Evolutionary conservation across 2,888 invertebrate species (phyloP).

Genomic region (Geotrupes spiniger): DNA sequence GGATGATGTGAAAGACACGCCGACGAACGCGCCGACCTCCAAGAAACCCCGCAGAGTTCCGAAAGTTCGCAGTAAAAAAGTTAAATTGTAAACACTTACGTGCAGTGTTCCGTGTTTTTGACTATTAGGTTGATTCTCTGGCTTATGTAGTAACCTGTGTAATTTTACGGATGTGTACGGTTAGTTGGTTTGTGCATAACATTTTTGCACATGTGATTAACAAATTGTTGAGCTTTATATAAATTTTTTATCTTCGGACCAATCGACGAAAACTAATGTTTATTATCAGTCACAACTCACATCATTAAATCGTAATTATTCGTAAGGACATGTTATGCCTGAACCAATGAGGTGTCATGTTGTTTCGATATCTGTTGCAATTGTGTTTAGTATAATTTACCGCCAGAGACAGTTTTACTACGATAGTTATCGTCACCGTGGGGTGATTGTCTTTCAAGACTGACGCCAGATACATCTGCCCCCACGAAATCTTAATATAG

Average conservation of each 20-base stretch:
- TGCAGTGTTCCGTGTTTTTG: slow-evolving; percentile 19
- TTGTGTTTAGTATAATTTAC: slow-evolving; percentile 8
- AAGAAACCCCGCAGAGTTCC: slow-evolving; percentile 39
- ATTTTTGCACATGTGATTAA: neutral
- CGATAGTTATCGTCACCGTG: slow-evolving; percentile 20
- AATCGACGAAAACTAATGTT: slow-evolving; percentile 6
- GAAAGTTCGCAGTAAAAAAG: slow-evolving; percentile 42
- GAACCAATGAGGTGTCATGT: neutral
- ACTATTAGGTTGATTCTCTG: slow-evolving; percentile 17
- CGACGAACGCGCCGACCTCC: slow-evolving; percentile 28
- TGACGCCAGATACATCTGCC: slow-evolving; percentile 27
- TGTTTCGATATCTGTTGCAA: too few relatives aligned
- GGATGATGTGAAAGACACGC: slow-evolving; percentile 35
- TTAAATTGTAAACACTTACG: slow-evolving; percentile 33
- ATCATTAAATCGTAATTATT: slow-evolving; percentile 1
- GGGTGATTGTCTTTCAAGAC: slow-evolving; percentile 30
- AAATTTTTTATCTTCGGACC: slow-evolving; percentile 9
- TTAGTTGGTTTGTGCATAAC: slow-evolving; percentile 5
- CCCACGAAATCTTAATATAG: slow-evolving; percentile 35
- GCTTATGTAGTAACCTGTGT: slow-evolving; percentile 16
- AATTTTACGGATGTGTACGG: slow-evolving; percentile 1
- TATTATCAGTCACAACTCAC: slow-evolving; percentile 3
- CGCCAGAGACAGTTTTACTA: slow-evolving; percentile 16
- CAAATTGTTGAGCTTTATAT: slow-evolving; percentile 5
- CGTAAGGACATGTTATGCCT: neutral